Conservation (phyloP, 2,797 vertebrate genomes). For the Brachyalestes nurse region DNA sequence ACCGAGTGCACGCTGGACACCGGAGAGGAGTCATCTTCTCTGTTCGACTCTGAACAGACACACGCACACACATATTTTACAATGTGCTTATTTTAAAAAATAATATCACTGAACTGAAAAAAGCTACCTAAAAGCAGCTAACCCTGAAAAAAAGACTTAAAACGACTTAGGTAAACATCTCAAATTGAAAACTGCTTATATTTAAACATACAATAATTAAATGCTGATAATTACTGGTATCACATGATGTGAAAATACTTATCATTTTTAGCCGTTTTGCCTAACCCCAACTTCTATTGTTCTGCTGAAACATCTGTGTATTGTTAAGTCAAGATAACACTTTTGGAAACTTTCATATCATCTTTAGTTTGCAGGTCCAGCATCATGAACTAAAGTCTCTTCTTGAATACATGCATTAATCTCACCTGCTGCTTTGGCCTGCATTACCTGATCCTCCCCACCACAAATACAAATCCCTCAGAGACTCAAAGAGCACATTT, state of each 20-base stretch:
- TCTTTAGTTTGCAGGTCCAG: not conserved
- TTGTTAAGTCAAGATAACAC: not conserved
- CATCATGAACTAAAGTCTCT: not conserved
- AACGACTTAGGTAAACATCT: too few species aligned
- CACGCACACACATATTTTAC: not conserved
- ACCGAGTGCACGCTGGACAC: constrained; percentile 83
- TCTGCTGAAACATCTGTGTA: not conserved
- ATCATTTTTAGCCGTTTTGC: too few species aligned
- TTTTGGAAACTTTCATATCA: not conserved
- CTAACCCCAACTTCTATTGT: not conserved
- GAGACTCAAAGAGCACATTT: not conserved
- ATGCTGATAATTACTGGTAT: not conserved
- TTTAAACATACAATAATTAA: too few species aligned
- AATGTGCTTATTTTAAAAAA: not conserved
- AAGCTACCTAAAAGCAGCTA: too few species aligned
- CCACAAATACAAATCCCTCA: not conserved
- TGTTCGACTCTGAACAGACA: constrained; percentile 73
- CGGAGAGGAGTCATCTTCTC: constrained; percentile 76
- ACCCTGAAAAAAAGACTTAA: too few species aligned
- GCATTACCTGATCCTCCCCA: not conserved
- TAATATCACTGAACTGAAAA: too few species aligned
- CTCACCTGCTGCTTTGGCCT: not conserved
- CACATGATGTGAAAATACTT: not conserved
- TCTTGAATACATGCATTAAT: not conserved
- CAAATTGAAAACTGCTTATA: too few species aligned